A percentile compares a stretch with the other conserved stretches of the same genome.
These are phyloP conservation scores for Enoplosus armatus DNA, from an alignment of 2,797 vertebrate genomes.

Conservation along the genomic window DNA sequence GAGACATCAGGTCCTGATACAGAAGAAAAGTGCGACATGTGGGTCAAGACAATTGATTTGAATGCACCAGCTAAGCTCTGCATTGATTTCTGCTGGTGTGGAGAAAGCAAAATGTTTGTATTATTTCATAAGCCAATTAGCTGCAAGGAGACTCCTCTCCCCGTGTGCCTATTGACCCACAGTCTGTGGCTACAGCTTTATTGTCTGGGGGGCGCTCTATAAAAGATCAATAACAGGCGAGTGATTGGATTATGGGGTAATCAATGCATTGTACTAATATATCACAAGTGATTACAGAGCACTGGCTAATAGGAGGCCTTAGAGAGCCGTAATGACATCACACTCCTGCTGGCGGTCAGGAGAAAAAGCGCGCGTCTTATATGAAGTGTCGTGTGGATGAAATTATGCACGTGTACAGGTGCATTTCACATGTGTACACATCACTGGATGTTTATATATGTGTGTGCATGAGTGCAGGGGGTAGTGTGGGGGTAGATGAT, in stretches of 20 bases:
- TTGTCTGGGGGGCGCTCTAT: conserved; percentile 88
- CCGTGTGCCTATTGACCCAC: conserved; percentile 90
- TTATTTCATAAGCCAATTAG: conserved; percentile 98
- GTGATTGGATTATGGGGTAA: conserved; percentile 97
- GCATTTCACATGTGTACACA: conserved; percentile 50
- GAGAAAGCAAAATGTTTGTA: conserved; percentile 97
- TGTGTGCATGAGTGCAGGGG: conserved; percentile 36
- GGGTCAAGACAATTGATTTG: conserved; percentile 80
- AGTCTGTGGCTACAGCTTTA: conserved; percentile 79
- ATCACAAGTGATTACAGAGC: conserved; percentile 93
- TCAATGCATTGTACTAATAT: conserved; percentile 98
- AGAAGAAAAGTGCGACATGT: conserved; percentile 45
- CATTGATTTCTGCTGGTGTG: conserved; percentile 91
- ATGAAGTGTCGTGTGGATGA: conserved; percentile 47
- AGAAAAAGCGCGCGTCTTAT: conserved; percentile 37
- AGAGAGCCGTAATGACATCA: conserved; percentile 77
- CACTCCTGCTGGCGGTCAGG: conserved; percentile 63
- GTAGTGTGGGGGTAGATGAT: conserved; percentile 53
- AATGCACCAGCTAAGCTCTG: conserved; percentile 88
- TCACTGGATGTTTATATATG: conserved; percentile 18
- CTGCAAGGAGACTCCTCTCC: conserved; percentile 92
- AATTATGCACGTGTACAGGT: conserved; percentile 63
- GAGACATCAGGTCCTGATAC: conserved; percentile 72
- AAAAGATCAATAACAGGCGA: conserved; percentile 93
- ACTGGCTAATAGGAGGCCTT: conserved; percentile 85